A percentile compares a stretch with the other conserved stretches of the same genome.
Evolutionary conservation across 2,797 vertebrate genomes (phyloP).

Genomic region (Arnoldichthys spilopterus): DNA sequence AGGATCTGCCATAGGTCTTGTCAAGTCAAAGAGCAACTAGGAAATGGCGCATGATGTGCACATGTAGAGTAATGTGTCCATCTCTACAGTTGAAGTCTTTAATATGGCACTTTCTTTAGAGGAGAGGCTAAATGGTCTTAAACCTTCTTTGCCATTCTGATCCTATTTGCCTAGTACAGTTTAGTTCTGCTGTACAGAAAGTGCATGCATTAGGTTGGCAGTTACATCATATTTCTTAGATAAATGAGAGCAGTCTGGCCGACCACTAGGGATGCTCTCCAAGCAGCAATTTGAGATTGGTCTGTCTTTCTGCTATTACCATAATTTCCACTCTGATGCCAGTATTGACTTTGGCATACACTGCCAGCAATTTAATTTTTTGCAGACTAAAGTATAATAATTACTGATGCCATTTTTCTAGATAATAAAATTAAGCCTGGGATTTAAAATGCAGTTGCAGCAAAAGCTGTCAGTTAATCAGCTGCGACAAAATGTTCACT

Average conservation of each 20-base stretch:
- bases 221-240: conserved; percentile 25
- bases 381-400: conserved; percentile 28
- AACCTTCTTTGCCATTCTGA: background rate
- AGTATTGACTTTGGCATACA: conserved; percentile 23
- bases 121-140: background rate
- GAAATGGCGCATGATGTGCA: conserved; percentile 15
- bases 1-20: conserved; percentile 17
- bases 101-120: background rate
- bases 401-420: conserved; percentile 14
- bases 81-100: background rate
- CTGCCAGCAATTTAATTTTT: conserved; percentile 15
- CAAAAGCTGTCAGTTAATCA: background rate
- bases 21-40: conserved; percentile 17
- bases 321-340: conserved; percentile 13
- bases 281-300: conserved; percentile 36
- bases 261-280: conserved; percentile 2
- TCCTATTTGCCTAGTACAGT: background rate
- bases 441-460: conserved; percentile 5
- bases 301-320: conserved; percentile 6
- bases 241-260: conserved; percentile 30
- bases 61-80: background rate
- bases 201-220: background rate
- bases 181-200: conserved; percentile 1
- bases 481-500: background rate
- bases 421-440: background rate